Base-by-base conservation (phyloP, 2,797 vertebrate genomes). In the Sitta carolinensis region DNA sequence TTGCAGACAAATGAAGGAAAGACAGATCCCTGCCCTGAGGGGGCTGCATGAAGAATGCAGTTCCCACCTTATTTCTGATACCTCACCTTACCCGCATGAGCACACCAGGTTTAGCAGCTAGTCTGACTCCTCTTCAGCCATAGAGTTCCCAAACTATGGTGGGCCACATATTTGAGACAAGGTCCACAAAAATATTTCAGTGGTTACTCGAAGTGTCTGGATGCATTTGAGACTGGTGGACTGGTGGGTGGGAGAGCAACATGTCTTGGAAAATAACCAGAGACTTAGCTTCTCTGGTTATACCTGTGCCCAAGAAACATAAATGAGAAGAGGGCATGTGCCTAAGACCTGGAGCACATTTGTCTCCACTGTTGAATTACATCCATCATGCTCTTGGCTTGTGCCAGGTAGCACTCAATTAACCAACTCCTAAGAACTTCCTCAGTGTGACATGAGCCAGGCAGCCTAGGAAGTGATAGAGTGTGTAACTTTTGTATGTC, bases 1-100 rank as follows among this genome's bases (percentile, higher is more conserved):
- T 51, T 81, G 77, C 87, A 96, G 92, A 73, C 79, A 86, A 93
- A 96, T 51, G 73, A 91, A 79, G 45, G 50, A 58, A 77, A 93
- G 76, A 63, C 59, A 93, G 85, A 90, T 58, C 79, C 27, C 57
- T 90, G 77, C 77, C 89, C 73, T 89, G 84, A 95, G 89, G 47
- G 91, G n/a, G 27, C 66, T 89, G 69, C 55, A 61, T 2, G 11
- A 73, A 50, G 50, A 70, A 32, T 5, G 7, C 13, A 29, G 38
- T 52, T 54, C 26, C 59, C 74, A 75, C 43, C 47, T 88, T 73
- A 29, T 70, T 91, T 66, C 61, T 92, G 32, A 29, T 43, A 29
- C 38, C 26, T 87, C 6, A 1, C 14, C 63, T 74, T 47, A 67
- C 11, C 22, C 2, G 3, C 0, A 0, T 29, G 29, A 88, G 38